A percentile compares a stretch with the other conserved stretches of the same genome.
Conservation (phyloP, 2,797 vertebrate species). For the Cyclura pinguis region DNA sequence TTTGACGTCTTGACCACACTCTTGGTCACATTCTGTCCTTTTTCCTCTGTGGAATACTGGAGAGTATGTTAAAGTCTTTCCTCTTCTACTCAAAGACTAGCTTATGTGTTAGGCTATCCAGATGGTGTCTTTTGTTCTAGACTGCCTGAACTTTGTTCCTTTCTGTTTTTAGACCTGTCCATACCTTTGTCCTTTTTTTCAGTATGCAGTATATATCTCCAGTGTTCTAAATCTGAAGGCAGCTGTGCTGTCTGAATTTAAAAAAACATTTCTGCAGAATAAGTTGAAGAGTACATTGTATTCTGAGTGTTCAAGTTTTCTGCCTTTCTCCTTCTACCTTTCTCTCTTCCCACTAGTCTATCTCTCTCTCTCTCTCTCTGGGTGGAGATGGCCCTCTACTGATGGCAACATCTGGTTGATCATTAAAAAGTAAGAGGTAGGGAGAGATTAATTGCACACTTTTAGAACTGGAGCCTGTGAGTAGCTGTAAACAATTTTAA, state of each 20-base stretch:
- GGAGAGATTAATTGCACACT: neutral
- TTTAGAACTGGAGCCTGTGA: neutral
- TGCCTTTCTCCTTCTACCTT: neutral
- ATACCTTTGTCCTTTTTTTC: neutral
- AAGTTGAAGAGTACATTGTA: neutral
- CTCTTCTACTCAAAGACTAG: no score
- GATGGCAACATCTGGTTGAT: neutral
- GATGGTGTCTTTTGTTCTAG: neutral
- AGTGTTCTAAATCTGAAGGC: neutral
- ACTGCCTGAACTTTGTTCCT: no score
- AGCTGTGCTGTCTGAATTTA: neutral
- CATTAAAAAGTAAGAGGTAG: neutral
- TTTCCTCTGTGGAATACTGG: no score
- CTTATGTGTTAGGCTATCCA: neutral
- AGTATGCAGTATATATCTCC: neutral
- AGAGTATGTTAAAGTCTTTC: no score
- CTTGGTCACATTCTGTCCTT: no score
- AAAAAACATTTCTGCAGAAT: neutral
- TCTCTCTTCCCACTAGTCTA: neutral
- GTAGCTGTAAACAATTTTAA: neutral
- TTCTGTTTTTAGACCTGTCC: neutral
- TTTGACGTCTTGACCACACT: no score
- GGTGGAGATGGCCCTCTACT: neutral
- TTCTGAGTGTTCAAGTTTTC: neutral
- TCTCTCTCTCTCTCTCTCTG: neutral